Percentiles rank a stretch among this genome's conserved stretches.
These are phyloP conservation scores for Eupithecia vulgata DNA, from an alignment of 2,888 invertebrate species.

Conservation along the genomic window DNA sequence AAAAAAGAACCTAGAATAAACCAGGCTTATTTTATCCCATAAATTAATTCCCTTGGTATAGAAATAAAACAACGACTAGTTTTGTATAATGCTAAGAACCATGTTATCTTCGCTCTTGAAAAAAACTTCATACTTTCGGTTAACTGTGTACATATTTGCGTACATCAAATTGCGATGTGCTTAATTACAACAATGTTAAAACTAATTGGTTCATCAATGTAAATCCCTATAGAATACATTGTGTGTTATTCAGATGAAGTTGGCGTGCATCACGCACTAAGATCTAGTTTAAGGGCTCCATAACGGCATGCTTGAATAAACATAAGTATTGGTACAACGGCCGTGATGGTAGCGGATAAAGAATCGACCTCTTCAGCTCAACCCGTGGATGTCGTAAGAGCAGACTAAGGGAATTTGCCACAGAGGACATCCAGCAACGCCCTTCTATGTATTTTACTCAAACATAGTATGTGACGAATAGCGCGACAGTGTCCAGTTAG, in stretches of 20 bases:
- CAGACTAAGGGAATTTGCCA: not conserved
- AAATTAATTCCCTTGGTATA: no score
- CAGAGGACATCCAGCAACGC: no score
- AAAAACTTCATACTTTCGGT: not conserved
- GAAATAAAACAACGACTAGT: no score
- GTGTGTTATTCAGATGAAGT: not conserved
- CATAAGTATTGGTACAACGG: not conserved
- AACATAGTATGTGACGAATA: no score
- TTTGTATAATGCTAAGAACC: no score
- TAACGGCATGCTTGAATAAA: not conserved
- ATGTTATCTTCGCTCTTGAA: not conserved
- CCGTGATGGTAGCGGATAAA: not conserved
- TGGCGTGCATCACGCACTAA: slow-evolving; percentile 31
- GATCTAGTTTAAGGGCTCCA: slow-evolving; percentile 11
- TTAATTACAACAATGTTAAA: not conserved
- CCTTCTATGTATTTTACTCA: no score
- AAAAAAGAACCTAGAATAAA: no score
- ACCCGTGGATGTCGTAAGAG: not conserved
- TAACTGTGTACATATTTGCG: not conserved
- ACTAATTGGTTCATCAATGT: not conserved
- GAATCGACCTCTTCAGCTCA: not conserved
- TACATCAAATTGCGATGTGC: not conserved
- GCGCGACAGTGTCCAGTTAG: no score
- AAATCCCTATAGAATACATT: not conserved
- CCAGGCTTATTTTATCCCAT: no score